These are phyloP conservation scores for Psophia crepitans DNA, from an alignment of 2,113 vertebrate species.

Conservation along the genomic window DNA sequence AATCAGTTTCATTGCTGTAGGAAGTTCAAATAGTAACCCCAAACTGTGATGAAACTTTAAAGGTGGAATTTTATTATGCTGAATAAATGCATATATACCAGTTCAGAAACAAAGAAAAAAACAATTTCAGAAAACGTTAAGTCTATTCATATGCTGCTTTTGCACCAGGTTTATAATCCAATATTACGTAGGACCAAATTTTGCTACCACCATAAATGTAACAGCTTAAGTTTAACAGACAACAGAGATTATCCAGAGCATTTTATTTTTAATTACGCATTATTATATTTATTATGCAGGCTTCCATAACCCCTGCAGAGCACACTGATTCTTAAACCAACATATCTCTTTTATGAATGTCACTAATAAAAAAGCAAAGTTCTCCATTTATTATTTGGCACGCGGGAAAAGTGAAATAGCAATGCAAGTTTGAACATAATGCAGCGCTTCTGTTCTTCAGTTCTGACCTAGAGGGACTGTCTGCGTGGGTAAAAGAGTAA, in stretches of 20 bases:
- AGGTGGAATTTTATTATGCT: background rate
- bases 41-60: background rate
- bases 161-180: background rate
- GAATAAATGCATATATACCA: background rate
- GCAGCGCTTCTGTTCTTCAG: background rate
- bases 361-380: background rate
- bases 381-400: background rate
- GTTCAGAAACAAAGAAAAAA: background rate
- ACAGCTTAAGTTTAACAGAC: background rate
- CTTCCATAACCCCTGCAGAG: background rate
- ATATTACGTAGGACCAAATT: background rate
- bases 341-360: background rate
- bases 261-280: background rate
- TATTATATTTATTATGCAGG: background rate
- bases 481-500: background rate
- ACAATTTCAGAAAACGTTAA: background rate
- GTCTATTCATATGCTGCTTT: background rate
- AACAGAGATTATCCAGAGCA: background rate
- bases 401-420: background rate
- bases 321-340: constrained; percentile 8
- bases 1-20: background rate
- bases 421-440: background rate
- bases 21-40: background rate
- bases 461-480: background rate
- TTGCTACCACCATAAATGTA: background rate